A percentile compares a stretch with the other conserved stretches of the same genome.
Conservation (phyloP, 2,113 vertebrate species). For the Zosterops japonicus region DNA sequence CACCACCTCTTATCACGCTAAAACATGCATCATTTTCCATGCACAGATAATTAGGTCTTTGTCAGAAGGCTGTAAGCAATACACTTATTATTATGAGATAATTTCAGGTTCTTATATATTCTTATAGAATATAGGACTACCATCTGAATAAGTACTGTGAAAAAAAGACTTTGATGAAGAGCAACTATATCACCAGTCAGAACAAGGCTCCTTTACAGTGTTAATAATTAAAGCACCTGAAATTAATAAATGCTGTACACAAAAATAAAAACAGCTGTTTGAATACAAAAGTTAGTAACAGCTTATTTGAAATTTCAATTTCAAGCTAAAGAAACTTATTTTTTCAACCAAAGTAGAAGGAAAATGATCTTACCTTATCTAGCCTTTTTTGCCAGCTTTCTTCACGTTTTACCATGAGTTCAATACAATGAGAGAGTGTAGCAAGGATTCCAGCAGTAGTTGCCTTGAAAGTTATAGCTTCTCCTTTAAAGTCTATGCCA, state of each 20-base stretch:
- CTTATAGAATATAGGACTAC: neutral
- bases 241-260: neutral
- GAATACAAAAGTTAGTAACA: neutral
- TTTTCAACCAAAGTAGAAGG: neutral
- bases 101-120: neutral
- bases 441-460: constrained; percentile 97
- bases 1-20: neutral
- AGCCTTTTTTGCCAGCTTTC: constrained; percentile 97
- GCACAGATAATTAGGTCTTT: neutral
- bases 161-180: neutral
- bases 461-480: constrained; percentile 99
- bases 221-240: neutral
- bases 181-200: neutral
- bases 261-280: neutral
- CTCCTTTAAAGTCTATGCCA: constrained; percentile 98
- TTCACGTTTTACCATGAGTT: constrained; percentile 92
- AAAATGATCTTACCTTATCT: constrained; percentile 85
- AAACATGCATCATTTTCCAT: neutral
- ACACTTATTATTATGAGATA: neutral
- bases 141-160: neutral
- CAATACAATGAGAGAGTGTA: constrained; percentile 96
- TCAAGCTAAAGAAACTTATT: neutral
- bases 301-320: neutral
- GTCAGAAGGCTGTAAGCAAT: neutral
- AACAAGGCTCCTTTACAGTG: neutral